Base-by-base conservation (phyloP, 2,888 invertebrate genomes). In the Malacosoma neustria region DNA sequence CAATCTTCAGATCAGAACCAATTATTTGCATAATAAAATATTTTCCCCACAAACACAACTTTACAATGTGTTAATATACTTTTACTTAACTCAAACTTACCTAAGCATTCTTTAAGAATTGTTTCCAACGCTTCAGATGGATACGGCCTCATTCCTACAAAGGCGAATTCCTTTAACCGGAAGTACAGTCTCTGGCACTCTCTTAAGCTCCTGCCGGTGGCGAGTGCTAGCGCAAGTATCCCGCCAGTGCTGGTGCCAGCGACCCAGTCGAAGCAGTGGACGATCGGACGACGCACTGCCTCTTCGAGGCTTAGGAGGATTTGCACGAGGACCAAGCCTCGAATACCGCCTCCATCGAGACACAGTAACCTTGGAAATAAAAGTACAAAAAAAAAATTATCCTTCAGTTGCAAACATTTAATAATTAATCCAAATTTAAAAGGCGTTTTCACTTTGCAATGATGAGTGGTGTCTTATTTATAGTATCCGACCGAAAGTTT, bases 281-380 rank as follows among this genome's bases (percentile, higher is more conserved):
- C 85, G 31, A 98, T 90, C 0, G 96, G 95, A 34, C 87, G 88
- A 2, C 91, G 89, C 0, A 93, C 87, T 0, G 89, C 79, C 35
- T 88, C 88, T 59, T 97, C 94, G 29, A 97, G 76, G 61, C 92
- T 93, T 7, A 94, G 70, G 0, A 97, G 79, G 50, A 93, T 89
- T 64, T 94, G 93, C 1, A 95, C 91, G 4, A 97, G 74, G 1
- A 97, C 90, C 9, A 97, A 68, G 0, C 97, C 99, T 9, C 97
- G 89, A 44, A 99, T 98, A 1, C 99, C 99, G 11, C 99, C 99
- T 1, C 99, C 99, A 75, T 99, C 99, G 15, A 99, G 85, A 54
- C 95, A 95, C 0, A 99, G 73, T 9, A 87, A 60, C 1, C 87
- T 85, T 65, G 1, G 66, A 52, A 3, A 3, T 11, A n/a, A n/a